A percentile compares a stretch with the other conserved stretches of the same genome.
Evolutionary conservation across 2,113 vertebrate species (phyloP).

Genomic region (Emydura subglobosa): DNA sequence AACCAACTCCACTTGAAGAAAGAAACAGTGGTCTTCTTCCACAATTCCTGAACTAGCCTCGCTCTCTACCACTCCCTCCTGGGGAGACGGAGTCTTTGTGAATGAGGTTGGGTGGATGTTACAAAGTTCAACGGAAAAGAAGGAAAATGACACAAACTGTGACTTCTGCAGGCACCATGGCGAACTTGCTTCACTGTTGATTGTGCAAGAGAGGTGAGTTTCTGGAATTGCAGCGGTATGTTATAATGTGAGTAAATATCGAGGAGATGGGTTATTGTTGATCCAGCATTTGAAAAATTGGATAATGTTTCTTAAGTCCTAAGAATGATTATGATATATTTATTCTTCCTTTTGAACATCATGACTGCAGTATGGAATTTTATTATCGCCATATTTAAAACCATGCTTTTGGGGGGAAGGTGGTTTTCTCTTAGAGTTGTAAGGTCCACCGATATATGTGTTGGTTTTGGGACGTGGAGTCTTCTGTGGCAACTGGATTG

Average conservation of each 20-base stretch:
- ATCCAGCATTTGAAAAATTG: background rate
- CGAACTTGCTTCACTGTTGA: background rate
- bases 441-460: background rate
- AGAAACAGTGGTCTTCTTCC: background rate
- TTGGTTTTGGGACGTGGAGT: background rate
- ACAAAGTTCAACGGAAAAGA: background rate
- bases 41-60: background rate
- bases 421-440: background rate
- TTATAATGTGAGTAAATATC: background rate
- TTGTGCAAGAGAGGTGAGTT: background rate
- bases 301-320: fast-evolving
- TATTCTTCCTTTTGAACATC: background rate
- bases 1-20: background rate
- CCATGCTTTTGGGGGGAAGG: background rate
- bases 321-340: background rate
- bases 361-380: background rate
- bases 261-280: background rate
- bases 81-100: background rate
- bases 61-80: background rate
- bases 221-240: background rate
- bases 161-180: background rate
- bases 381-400: background rate
- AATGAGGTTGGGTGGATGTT: background rate
- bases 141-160: background rate
- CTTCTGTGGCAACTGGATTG: background rate